These are phyloP conservation scores for Aphelenchoides besseyi DNA, from an alignment of 1,140 invertebrate species.

Conservation along the genomic window DNA sequence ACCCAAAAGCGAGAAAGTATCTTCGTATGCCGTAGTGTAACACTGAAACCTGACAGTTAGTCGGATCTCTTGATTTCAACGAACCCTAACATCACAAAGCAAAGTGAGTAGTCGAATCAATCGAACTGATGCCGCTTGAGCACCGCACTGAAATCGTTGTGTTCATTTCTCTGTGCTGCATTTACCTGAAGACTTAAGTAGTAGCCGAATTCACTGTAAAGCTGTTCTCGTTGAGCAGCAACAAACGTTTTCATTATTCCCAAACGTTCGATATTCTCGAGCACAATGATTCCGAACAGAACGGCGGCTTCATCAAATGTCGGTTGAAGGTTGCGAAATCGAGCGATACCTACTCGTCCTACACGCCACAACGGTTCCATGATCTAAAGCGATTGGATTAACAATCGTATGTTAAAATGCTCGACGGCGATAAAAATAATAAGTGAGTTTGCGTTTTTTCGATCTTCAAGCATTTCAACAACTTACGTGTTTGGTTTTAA, in stretches of 20 bases:
- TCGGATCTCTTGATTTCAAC: not conserved
- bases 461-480: too few relatives aligned
- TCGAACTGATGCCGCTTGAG: not conserved
- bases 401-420: too few relatives aligned
- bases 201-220: constrained; percentile 11
- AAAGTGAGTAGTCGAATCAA: not conserved
- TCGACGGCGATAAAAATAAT: not conserved
- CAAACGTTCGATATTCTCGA: constrained; percentile 18
- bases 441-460: too few relatives aligned
- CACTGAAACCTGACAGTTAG: not conserved
- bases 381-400: not conserved
- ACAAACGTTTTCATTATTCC: constrained; percentile 4
- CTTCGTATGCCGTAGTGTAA: constrained; percentile 13
- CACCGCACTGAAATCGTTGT: constrained; percentile 1
- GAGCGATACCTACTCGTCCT: not conserved
- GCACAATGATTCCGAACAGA: not conserved
- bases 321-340: constrained; percentile 5
- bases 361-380: constrained; percentile 20
- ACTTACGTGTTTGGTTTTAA: constrained; percentile 13
- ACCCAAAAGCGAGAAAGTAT: constrained; percentile 13
- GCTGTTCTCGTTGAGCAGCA: not conserved
- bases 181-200: not conserved
- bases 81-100: constrained; percentile 7
- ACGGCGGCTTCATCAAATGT: constrained; percentile 11
- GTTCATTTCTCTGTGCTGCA: not conserved